Percentiles rank a stretch among this genome's conserved stretches.
These are phyloP conservation scores for Vesta saturnalis DNA, from an alignment of 2,888 invertebrate genomes.

Conservation along the genomic window DNA sequence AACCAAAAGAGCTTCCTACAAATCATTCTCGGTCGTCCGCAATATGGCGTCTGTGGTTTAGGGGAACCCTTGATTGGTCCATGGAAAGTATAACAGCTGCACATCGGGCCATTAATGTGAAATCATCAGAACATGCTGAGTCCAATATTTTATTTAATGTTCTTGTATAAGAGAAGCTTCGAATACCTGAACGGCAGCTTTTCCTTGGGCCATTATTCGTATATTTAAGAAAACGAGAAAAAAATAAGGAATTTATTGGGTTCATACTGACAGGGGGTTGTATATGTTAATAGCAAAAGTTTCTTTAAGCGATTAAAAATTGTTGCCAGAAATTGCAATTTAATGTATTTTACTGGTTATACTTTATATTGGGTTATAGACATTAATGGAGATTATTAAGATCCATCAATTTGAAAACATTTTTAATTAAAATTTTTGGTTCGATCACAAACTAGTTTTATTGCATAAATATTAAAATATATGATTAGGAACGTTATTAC, in stretches of 20 bases:
- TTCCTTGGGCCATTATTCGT: conserved; percentile 19
- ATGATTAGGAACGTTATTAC: no score
- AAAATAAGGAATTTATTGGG: conserved; percentile 25
- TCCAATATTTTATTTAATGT: conserved; percentile 56
- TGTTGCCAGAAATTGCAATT: no score
- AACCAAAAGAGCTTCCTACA: conserved; percentile 46
- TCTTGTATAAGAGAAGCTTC: conserved; percentile 30
- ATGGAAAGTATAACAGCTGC: conserved; percentile 61
- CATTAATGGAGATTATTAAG: no score
- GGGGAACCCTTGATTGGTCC: conserved; percentile 58
- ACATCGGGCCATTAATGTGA: conserved; percentile 60
- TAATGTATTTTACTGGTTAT: no score
- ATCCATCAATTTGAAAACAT: no score
- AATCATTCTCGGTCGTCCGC: conserved; percentile 48
- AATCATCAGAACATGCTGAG: conserved; percentile 57
- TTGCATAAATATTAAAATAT: no score
- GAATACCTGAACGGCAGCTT: conserved; percentile 28
- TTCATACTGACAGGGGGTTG: conserved; percentile 8
- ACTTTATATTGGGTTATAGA: no score
- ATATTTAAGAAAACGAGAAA: conserved; percentile 22
- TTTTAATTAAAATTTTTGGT: no score
- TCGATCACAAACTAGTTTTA: no score
- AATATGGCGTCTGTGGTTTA: conserved; percentile 58
- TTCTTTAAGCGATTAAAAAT: no score
- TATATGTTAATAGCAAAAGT: conserved; percentile 19